Evolutionary conservation across 2,888 invertebrate genomes (phyloP), one percentile per base, ranked within the genome.

Genomic region (Agriotes lineatus): DNA sequence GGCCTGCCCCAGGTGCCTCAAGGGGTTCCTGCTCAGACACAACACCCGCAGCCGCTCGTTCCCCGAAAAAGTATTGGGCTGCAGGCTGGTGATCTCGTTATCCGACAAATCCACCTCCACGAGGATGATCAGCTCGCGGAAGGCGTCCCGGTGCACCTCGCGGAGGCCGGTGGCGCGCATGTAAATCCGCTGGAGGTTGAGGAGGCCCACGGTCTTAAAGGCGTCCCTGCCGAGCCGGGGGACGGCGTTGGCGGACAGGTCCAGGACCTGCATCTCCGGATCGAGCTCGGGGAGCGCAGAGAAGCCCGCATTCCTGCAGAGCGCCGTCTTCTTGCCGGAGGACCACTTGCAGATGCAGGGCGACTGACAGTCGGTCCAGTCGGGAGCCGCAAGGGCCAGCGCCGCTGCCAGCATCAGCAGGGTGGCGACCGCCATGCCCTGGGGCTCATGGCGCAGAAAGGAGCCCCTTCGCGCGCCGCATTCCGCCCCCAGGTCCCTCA

Each of bases 271-370:
- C 81, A 96, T 93, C 84, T 90, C 93, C 79, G 86, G 89, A 78
- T 91, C 90, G 62, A 93, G 83, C 10, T 86, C 87, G 39, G 96
- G 96, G 59, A 96, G 90, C 72, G 91, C 88, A 75, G 92, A 92
- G 75, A 96, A 89, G 76, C 93, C 92, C 75, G 93, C 91, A 79
- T 93, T 91, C 72, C 91, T 90, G 85, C 96, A 96, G 68, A 93
- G 88, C 63, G 95, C 96, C 44, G 94, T 94, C 83, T 94, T 95
- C 85, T 96, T 96, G 71, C 96, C 96, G 70, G 93, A 93, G 44
- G 93, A 92, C 96, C 96, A 96, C 86, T 95, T 96, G 88, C 96
- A 96, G 79, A 91, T 90, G 84, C 96, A 96, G 77, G 93, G 91
- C 74, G 90, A 88, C 78, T 95, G 93, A 85, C 95, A 96, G 84